Base-by-base conservation (phyloP, 2,797 vertebrate species). In the Phataginus tetradactyla region DNA sequence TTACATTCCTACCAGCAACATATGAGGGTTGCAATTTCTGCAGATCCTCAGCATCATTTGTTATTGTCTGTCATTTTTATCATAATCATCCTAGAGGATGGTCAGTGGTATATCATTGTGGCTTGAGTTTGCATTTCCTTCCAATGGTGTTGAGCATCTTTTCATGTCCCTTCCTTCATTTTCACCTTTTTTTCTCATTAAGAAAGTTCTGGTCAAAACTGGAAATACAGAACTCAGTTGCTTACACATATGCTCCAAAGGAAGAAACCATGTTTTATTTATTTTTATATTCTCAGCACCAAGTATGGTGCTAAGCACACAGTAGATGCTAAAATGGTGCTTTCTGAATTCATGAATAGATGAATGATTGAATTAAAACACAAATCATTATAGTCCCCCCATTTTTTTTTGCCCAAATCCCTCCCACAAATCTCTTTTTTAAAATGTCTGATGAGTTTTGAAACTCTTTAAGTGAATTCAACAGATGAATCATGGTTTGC, bases 391-490 rank as follows among this genome's bases (percentile, higher is more conserved):
- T 7, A 27, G 11, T 77, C 75, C 13, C 27, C 39, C 45, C 11
- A 45, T 45, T 55, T 68, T 57, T 66, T 66, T n/a, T 42, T 39
- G 29, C 84, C 84, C 18, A 49, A 11, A 83, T 84, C 7, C 34
- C 39, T 87, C 78, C 61, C 49, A 69, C 45, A 61, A 85, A 83
- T 91, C 20, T 71, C 53, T 66, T 78, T 94, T 91, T 83, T 12
- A 7, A 66, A 90, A 83, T 71, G 13, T 71, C 64, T 92, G 14
- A 74, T 79, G 66, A 93, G 34, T 80, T 96, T 89, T 74, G 72
- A 88, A 95, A 75, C 63, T n/a, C 21, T 95, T 77, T 59, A 77
- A 83, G 29, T 55, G 29, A 91, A 86, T 89, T 94, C 86, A 95
- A 68, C 61, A 83, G 79, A 74, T 95, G 77, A 94, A 39, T 93